These are phyloP conservation scores for Lycodopsis pacificus DNA, from an alignment of 2,797 vertebrate genomes.

Conservation along the genomic window DNA sequence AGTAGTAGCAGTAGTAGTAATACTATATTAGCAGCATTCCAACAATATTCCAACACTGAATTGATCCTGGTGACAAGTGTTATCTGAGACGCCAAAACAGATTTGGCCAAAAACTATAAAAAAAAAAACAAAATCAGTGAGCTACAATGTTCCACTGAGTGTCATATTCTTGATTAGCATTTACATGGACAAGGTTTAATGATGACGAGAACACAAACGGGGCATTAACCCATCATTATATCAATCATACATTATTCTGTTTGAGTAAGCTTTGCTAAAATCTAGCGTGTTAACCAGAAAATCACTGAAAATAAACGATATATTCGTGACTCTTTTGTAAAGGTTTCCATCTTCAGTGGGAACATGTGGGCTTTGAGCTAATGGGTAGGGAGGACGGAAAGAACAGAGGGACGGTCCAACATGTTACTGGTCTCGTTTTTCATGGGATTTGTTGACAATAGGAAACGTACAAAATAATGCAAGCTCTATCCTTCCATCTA, in stretches of 20 bases:
- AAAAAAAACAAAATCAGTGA: neutral
- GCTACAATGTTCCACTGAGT: neutral
- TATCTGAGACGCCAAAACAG: too few relatives aligned
- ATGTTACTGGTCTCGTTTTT: neutral
- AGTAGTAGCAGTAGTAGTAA: too few relatives aligned
- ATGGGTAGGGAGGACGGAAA: neutral
- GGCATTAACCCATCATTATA: neutral
- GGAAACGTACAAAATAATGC: neutral
- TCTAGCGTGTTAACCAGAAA: neutral
- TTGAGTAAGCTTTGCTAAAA: neutral
- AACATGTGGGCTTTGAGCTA: neutral
- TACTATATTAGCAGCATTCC: too few relatives aligned
- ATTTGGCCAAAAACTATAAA: neutral
- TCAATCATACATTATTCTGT: neutral
- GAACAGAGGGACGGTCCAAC: neutral
- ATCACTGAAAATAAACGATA: neutral
- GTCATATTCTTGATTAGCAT: neutral
- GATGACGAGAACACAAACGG: neutral
- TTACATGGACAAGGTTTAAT: neutral
- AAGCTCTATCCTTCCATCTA: conserved; percentile 14
- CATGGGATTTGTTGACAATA: conserved; percentile 6
- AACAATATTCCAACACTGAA: neutral
- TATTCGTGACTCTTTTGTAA: neutral
- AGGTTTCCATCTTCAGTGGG: neutral
- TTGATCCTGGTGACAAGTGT: neutral